Percentiles rank a stretch among this genome's conserved stretches.
phyloP scores from a whole-genome alignment of 2,797 vertebrate species.

The Tenualosa ilisha region DNA sequence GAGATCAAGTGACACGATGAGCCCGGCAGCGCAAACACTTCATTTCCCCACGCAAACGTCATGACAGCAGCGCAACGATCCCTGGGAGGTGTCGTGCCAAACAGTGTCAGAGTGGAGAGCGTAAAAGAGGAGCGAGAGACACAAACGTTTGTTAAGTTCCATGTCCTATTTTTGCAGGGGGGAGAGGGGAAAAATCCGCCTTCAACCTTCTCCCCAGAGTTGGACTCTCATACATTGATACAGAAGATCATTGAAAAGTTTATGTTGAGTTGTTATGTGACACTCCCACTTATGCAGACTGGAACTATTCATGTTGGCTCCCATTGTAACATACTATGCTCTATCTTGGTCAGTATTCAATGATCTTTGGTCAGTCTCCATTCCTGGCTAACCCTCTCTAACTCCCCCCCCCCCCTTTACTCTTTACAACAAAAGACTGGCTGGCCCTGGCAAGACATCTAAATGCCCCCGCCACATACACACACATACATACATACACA shows the following conservation, averaged over 20 bases:
- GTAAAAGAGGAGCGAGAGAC: too few relatives aligned
- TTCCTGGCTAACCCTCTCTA: not conserved
- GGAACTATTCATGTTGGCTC: too few relatives aligned
- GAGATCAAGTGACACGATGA: slow-evolving; percentile 12
- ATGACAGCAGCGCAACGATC: slow-evolving; percentile 32
- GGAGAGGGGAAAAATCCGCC: too few relatives aligned
- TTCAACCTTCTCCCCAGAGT: too few relatives aligned
- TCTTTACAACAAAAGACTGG: not conserved
- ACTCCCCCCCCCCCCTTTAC: not conserved
- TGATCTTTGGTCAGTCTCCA: not conserved
- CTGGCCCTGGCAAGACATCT: not conserved
- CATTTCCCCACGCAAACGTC: slow-evolving; percentile 27
- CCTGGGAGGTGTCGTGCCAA: not conserved
- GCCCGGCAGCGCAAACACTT: slow-evolving; percentile 19
- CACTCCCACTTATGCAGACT: too few relatives aligned
- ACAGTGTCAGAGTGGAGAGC: not conserved
- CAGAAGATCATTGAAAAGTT: too few relatives aligned
- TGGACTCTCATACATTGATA: too few relatives aligned
- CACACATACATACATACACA: not conserved
- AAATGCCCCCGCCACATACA: not conserved
- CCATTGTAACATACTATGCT: too few relatives aligned
- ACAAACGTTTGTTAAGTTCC: too few relatives aligned
- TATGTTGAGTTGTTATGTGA: too few relatives aligned
- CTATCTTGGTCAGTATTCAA: too few relatives aligned
- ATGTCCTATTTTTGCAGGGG: too few relatives aligned